A percentile compares a stretch with the other conserved stretches of the same genome.
These are phyloP conservation scores for Daboia siamensis DNA, from an alignment of 2,113 vertebrate species.

Conservation along the genomic window DNA sequence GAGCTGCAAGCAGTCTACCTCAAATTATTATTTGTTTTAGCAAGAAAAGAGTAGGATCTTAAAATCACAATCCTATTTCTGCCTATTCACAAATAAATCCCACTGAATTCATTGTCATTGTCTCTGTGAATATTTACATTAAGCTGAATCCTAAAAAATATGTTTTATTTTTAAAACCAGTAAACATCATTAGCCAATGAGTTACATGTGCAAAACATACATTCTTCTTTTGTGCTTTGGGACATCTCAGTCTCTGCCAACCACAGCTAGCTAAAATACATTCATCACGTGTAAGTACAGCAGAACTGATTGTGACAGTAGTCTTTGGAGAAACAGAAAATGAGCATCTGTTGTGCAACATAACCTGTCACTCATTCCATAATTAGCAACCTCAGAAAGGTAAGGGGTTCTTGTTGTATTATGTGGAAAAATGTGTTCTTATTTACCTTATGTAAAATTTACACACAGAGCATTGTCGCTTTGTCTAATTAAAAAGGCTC, in stretches of 20 bases:
- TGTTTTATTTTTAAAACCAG: neutral
- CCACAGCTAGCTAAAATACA: neutral
- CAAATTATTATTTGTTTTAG: neutral
- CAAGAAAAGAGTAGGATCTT: neutral
- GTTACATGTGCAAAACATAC: neutral
- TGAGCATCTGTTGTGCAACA: neutral
- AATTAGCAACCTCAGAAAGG: neutral
- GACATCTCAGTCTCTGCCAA: neutral
- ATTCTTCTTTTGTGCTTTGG: neutral
- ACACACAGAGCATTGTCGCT: neutral
- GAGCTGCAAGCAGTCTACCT: neutral
- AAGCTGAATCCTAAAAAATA: neutral
- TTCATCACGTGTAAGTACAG: neutral
- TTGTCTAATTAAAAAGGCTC: neutral
- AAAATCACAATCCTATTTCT: neutral
- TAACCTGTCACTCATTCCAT: neutral
- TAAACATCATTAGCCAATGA: neutral
- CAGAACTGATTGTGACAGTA: neutral
- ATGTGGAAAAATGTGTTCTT: neutral
- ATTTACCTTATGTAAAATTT: neutral
- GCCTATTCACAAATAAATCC: neutral
- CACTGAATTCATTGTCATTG: neutral
- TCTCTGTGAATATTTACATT: neutral
- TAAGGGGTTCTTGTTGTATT: neutral
- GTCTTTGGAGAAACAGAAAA: neutral